Conservation (phyloP, 2,888 invertebrate species). For the Lissocephala sabroskyi region DNA sequence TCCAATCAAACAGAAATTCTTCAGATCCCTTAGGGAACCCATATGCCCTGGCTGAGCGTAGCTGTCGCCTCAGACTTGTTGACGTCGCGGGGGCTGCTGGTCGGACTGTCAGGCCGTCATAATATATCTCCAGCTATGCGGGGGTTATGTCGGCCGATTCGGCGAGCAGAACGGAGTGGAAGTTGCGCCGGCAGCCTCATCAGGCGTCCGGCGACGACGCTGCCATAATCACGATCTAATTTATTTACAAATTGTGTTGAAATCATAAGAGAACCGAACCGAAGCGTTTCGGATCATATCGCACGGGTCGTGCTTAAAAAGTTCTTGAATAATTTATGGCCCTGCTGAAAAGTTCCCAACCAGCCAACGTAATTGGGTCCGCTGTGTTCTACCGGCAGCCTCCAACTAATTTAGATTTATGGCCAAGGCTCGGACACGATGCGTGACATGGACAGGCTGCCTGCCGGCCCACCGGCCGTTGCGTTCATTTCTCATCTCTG, state of each 20-base stretch:
- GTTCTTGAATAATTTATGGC: constrained; percentile 58
- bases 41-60: no score
- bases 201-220: no score
- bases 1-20: no score
- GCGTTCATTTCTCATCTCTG: neutral
- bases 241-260: constrained; percentile 69
- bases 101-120: no score
- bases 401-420: constrained; percentile 68
- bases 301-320: constrained; percentile 61
- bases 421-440: constrained; percentile 55
- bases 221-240: constrained; percentile 67
- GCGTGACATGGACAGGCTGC: constrained; percentile 59
- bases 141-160: no score
- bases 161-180: no score
- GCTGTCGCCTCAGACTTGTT: no score
- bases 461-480: constrained; percentile 17
- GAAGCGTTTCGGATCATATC: neutral
- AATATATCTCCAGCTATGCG: no score
- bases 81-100: no score
- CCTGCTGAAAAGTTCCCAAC: constrained; percentile 54
- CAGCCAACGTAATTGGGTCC: no score
- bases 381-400: constrained; percentile 41
- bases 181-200: no score
- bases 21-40: no score
- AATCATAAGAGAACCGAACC: constrained; percentile 54